A percentile compares a stretch with the other conserved stretches of the same genome.
Evolutionary conservation across 2,797 vertebrate genomes (phyloP).

Genomic region (Alca torda): DNA sequence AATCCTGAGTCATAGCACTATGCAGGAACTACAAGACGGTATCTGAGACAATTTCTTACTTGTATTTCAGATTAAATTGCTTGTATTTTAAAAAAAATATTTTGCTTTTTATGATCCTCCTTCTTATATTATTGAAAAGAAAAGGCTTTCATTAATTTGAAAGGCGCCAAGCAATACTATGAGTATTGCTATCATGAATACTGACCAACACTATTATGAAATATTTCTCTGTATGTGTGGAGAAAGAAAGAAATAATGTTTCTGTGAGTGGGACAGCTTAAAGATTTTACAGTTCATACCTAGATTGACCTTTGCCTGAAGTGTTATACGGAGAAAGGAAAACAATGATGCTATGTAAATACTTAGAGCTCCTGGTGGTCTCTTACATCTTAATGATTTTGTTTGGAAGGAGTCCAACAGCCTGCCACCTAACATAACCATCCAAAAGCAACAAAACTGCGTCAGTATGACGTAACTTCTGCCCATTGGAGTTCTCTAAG

Average conservation of each 20-base stretch:
- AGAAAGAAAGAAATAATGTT: background rate
- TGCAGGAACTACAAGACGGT: background rate
- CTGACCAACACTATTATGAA: background rate
- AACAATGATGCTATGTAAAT: background rate
- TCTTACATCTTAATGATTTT: background rate
- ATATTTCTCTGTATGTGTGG: background rate
- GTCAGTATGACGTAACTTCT: background rate
- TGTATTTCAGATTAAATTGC: background rate
- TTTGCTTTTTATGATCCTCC: background rate
- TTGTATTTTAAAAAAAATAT: background rate
- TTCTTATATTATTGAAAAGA: background rate
- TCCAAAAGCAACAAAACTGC: background rate
- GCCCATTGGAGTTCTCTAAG: background rate
- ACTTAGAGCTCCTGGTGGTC: background rate
- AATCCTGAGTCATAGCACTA: background rate
- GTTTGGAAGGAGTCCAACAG: background rate
- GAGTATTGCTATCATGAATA: background rate
- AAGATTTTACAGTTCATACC: background rate
- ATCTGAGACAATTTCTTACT: background rate
- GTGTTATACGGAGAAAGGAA: background rate
- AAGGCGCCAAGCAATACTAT: background rate
- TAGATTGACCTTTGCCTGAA: background rate
- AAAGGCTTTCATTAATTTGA: background rate
- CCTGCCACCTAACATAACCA: background rate
- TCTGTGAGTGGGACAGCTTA: background rate